Evolutionary conservation across 2,113 vertebrate species (phyloP).

Genomic region (Pogona vitticeps): DNA sequence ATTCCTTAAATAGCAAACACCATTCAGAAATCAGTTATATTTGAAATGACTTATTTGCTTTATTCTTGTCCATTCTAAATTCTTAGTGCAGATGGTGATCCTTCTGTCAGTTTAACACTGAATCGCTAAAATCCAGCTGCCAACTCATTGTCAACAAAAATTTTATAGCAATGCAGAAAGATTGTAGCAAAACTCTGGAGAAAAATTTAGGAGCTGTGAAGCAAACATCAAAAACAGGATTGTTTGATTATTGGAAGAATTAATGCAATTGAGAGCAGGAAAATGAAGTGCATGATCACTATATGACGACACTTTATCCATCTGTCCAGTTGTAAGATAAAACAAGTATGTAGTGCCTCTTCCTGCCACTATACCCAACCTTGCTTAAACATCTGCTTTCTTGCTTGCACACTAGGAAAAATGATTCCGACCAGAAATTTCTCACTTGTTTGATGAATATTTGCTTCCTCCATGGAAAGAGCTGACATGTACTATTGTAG

Average conservation of each 20-base stretch:
- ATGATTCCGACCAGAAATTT: neutral
- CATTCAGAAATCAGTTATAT: neutral
- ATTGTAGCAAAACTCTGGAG: neutral
- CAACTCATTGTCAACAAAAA: neutral
- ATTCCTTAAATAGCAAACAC: rapidly evolving
- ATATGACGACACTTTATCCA: neutral
- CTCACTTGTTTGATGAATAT: neutral
- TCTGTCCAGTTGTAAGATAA: neutral
- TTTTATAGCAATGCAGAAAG: neutral
- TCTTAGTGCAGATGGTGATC: neutral
- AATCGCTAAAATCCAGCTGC: neutral
- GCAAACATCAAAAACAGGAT: neutral
- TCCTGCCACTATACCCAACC: neutral
- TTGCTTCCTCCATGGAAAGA: neutral
- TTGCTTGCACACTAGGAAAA: neutral
- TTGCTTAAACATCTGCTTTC: neutral
- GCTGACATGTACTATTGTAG: neutral
- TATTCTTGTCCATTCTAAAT: neutral
- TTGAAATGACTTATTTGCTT: neutral
- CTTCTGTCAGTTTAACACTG: neutral
- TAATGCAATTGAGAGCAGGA: neutral
- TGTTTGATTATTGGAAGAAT: neutral
- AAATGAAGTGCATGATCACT: neutral
- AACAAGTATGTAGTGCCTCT: neutral
- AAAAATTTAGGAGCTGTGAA: neutral